phyloP scores from a whole-genome alignment of 2,888 invertebrate genomes.

The Eledona agricola region DNA sequence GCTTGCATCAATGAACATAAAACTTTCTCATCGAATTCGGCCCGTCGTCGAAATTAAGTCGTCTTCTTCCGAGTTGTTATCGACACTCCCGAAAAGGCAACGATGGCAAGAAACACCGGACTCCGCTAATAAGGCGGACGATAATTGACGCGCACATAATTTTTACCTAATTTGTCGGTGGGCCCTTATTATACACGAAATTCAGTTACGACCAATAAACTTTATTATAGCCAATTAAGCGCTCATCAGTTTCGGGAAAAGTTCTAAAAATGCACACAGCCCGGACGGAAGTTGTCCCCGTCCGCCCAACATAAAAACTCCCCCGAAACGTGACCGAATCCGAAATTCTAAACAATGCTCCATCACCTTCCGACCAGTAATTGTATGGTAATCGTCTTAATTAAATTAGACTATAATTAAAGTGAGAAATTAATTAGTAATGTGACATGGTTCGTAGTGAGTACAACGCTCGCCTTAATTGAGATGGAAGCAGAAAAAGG shows the following conservation, averaged over 20 bases:
- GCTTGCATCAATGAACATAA: constrained; percentile 8
- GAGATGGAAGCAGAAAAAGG: constrained; percentile 3
- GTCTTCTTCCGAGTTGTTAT: constrained; percentile 5
- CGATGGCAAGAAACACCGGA: constrained; percentile 6
- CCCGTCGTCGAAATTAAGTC: constrained; percentile 4
- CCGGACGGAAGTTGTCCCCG: constrained; percentile 13
- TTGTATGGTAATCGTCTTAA: constrained; percentile 48
- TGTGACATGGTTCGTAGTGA: constrained; percentile 17
- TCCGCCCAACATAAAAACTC: constrained; percentile 7
- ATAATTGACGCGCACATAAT: constrained; percentile 17
- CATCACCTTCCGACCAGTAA: no score
- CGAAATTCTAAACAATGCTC: constrained; percentile 21
- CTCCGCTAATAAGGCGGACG: constrained; percentile 10
- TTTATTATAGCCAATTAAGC: constrained; percentile 9
- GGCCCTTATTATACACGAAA: neutral
- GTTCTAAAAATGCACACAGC: constrained; percentile 14
- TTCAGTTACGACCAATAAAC: constrained; percentile 13
- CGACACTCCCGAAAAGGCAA: constrained; percentile 8
- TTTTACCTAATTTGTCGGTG: constrained; percentile 17
- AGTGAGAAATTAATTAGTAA: constrained; percentile 10
- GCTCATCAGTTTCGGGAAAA: constrained; percentile 6
- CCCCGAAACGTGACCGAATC: constrained; percentile 17
- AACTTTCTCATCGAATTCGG: no score
- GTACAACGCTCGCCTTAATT: constrained; percentile 5
- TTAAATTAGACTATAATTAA: constrained; percentile 46